A percentile compares a stretch with the other conserved stretches of the same genome.
Evolutionary conservation across 2,797 vertebrate species (phyloP).

Genomic region (Oreochromis mossambicus): DNA sequence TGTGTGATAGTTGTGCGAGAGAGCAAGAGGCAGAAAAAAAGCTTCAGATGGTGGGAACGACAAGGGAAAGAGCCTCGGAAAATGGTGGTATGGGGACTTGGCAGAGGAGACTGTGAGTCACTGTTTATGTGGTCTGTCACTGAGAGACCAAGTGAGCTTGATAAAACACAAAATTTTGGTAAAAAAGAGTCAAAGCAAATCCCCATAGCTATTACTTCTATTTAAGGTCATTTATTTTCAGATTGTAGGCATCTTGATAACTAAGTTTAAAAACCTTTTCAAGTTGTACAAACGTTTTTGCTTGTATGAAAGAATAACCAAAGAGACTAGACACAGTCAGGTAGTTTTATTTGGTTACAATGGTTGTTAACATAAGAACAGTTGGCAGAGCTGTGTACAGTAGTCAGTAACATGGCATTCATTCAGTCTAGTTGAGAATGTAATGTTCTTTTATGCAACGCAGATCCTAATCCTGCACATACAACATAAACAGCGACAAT

Average conservation of each 20-base stretch:
- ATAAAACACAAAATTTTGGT: conserved; percentile 12
- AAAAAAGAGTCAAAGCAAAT: background rate
- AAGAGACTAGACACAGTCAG: conserved; percentile 53
- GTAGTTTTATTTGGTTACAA: conserved; percentile 70
- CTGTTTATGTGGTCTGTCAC: conserved; percentile 74
- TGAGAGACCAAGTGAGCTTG: conserved; percentile 56
- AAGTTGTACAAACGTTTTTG: background rate
- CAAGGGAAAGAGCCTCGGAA: conserved; percentile 58
- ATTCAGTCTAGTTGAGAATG: conserved; percentile 42
- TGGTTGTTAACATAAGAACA: conserved; percentile 56
- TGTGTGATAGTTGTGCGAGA: background rate
- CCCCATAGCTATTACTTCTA: background rate
- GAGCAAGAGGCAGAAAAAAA: background rate
- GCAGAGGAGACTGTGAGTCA: conserved; percentile 76
- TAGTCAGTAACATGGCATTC: conserved; percentile 70
- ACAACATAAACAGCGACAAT: conserved; percentile 34
- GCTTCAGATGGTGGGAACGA: conserved; percentile 27
- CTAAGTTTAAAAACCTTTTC: background rate
- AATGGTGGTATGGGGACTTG: conserved; percentile 75
- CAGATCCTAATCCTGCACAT: conserved; percentile 44
- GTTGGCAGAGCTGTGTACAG: conserved; percentile 70
- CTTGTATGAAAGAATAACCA: background rate
- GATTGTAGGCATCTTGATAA: background rate
- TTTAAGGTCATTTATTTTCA: background rate
- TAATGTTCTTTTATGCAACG: conserved; percentile 49